A percentile compares a stretch with the other conserved stretches of the same genome.
Evolutionary conservation across 2,888 invertebrate genomes (phyloP).

Genomic region (Philhelius pedissequus): DNA sequence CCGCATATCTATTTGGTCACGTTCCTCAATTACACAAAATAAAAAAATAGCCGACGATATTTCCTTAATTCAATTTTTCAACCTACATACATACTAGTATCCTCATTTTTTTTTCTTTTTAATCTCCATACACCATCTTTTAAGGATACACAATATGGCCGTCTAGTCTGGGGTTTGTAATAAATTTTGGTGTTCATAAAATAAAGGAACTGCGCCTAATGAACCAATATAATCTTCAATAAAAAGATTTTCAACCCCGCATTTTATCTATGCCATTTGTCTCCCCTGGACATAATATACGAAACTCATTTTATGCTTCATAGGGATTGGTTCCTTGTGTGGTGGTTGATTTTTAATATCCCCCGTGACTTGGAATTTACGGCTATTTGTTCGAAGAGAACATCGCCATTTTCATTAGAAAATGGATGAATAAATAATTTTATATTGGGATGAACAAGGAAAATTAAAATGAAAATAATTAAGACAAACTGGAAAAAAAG

Average conservation of each 20-base stretch:
- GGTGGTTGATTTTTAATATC: constrained; percentile 39
- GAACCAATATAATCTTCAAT: constrained; percentile 29
- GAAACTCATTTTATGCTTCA: constrained; percentile 7
- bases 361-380: background rate
- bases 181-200: background rate
- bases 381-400: background rate
- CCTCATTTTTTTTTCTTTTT: background rate
- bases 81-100: too few relatives aligned
- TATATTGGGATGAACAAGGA: background rate
- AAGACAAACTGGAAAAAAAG: too few relatives aligned
- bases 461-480: too few relatives aligned
- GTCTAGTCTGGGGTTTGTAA: constrained; percentile 2
- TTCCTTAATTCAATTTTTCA: background rate
- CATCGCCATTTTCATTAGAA: constrained; percentile 14
- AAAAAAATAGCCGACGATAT: background rate
- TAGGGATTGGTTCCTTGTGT: constrained; percentile 42
- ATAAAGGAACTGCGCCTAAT: constrained; percentile 8
- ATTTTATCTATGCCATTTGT: constrained; percentile 10
- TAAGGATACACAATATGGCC: constrained; percentile 9
- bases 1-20: constrained; percentile 22
- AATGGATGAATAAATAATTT: background rate
- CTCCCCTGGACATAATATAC: background rate
- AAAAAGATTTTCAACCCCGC: constrained; percentile 15
- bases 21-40: background rate
- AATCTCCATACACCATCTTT: background rate